Conservation (phyloP, 2,888 invertebrate species). For the Elmis aenea region DNA sequence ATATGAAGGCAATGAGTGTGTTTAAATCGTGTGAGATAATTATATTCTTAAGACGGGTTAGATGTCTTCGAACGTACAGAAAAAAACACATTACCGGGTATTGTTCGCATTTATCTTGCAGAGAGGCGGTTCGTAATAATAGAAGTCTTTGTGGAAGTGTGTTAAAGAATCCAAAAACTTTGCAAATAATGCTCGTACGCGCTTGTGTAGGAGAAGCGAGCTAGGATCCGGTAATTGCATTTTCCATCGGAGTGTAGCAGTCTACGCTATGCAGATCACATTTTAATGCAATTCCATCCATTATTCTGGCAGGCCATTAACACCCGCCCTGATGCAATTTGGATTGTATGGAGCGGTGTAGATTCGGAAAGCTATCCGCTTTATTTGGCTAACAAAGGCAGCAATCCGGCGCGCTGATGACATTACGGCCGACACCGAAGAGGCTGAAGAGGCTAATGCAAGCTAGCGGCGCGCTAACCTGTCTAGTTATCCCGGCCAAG, state of each 20-base stretch:
- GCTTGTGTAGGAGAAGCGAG: slow-evolving; percentile 20
- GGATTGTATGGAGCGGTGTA: slow-evolving; percentile 42
- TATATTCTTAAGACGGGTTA: no score
- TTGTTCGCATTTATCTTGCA: no score
- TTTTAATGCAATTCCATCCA: slow-evolving; percentile 53
- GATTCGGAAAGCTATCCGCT: slow-evolving; percentile 45
- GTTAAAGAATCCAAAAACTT: no score
- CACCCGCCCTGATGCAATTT: slow-evolving; percentile 48
- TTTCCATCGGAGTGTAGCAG: slow-evolving; percentile 20
- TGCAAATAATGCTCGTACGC: slow-evolving; percentile 22
- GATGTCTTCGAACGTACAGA: no score
- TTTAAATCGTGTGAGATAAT: no score
- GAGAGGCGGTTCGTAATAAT: no score
- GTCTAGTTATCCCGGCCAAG: slow-evolving; percentile 30
- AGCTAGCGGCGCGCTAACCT: slow-evolving; percentile 25
- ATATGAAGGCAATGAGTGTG: no score
- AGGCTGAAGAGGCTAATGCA: slow-evolving; percentile 28
- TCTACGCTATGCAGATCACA: slow-evolving; percentile 49
- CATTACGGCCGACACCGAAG: slow-evolving; percentile 35
- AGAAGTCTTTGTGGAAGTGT: no score
- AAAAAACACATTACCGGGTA: no score
- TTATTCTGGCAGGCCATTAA: slow-evolving; percentile 50
- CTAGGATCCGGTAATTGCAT: slow-evolving; percentile 22
- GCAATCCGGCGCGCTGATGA: slow-evolving; percentile 37
- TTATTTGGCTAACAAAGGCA: slow-evolving; percentile 42